Evolutionary conservation across 2,888 invertebrate species (phyloP).

Genomic region (Lepidonotus clava): DNA sequence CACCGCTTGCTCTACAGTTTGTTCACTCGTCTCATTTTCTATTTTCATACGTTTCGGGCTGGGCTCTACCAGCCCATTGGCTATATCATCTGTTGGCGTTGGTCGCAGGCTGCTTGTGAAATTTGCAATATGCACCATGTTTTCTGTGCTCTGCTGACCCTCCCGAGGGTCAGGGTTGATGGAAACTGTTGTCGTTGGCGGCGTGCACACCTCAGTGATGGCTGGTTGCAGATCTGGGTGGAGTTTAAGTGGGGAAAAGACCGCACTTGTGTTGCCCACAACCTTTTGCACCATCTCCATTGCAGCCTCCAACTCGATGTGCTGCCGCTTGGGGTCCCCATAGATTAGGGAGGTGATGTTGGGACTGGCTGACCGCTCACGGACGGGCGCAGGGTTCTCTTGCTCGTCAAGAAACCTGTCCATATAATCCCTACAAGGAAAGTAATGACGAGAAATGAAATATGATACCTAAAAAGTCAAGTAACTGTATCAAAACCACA

Average conservation of each 20-base stretch:
- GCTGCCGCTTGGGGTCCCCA: conserved; percentile 81
- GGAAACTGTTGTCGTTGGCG: conserved; percentile 42
- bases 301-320: conserved; percentile 57
- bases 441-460: not conserved
- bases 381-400: conserved; percentile 72
- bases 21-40: conserved; percentile 9
- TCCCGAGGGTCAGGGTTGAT: conserved; percentile 40
- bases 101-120: not conserved
- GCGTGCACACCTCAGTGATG: not conserved
- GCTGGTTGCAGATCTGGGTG: conserved; percentile 49
- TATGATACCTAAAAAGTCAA: too few relatives aligned
- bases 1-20: conserved; percentile 41
- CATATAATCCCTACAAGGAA: conserved; percentile 88
- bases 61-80: conserved; percentile 43
- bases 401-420: conserved; percentile 92
- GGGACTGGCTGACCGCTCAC: conserved; percentile 86
- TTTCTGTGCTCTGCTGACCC: conserved; percentile 50
- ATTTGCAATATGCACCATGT: conserved; percentile 50
- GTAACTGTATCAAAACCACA: too few relatives aligned
- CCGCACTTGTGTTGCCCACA: conserved; percentile 50
- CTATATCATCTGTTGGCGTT: not conserved
- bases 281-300: conserved; percentile 64
- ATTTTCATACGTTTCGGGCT: conserved; percentile 50
- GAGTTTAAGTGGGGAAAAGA: conserved; percentile 53
- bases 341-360: conserved; percentile 83